A percentile compares a stretch with the other conserved stretches of the same genome.
Conservation (phyloP, 2,888 invertebrate genomes). For the Cephus sareptanus region DNA sequence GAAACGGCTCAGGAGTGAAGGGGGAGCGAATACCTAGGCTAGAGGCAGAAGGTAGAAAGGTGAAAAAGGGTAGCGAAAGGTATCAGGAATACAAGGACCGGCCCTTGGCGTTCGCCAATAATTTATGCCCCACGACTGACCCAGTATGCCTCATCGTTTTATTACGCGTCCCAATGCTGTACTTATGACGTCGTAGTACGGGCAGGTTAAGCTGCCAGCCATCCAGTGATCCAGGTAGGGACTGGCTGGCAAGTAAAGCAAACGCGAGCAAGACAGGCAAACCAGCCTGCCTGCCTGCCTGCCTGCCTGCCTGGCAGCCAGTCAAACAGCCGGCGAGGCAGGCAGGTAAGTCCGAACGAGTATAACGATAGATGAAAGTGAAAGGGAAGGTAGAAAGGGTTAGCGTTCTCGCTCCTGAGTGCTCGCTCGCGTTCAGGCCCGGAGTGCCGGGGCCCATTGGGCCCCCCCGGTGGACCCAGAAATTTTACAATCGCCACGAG, state of each 20-base stretch:
- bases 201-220: background rate
- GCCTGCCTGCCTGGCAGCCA: constrained; percentile 5
- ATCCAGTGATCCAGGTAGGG: background rate
- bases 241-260: background rate
- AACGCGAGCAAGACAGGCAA: background rate
- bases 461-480: constrained; percentile 31
- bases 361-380: constrained; percentile 62
- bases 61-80: background rate
- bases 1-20: background rate
- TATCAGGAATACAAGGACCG: background rate
- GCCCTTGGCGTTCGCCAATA: background rate
- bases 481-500: constrained; percentile 52
- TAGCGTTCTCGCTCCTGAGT: constrained; percentile 37
- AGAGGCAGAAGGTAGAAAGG: background rate
- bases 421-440: constrained; percentile 24
- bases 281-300: background rate
- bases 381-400: constrained; percentile 66
- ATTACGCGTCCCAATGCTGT: constrained; percentile 16
- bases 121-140: background rate
- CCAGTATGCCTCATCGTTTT: constrained; percentile 31
- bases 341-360: constrained; percentile 6
- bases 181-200: background rate
- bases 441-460: constrained; percentile 14
- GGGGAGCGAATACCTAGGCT: background rate
- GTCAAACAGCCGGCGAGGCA: constrained; percentile 35